A percentile compares a stretch with the other conserved stretches of the same genome.
These are phyloP conservation scores for Drosophila suboccidentalis DNA, from an alignment of 2,888 invertebrate genomes.

Conservation along the genomic window DNA sequence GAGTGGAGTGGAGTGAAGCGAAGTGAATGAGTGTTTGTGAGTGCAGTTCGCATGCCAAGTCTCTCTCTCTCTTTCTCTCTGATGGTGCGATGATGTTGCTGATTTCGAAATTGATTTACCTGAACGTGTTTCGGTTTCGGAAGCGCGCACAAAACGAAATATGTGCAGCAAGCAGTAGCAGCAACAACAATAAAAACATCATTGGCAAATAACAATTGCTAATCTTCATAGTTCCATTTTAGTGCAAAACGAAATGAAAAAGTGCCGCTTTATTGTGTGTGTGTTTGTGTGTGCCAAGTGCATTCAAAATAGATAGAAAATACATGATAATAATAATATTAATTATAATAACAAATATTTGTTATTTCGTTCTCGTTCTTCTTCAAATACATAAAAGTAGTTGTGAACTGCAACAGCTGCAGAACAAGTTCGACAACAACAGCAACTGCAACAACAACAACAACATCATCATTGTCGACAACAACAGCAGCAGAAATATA, in stretches of 20 bases:
- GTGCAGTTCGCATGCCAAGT: slow-evolving; percentile 50
- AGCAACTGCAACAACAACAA: slow-evolving; percentile 24
- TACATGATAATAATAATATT: slow-evolving; percentile 29
- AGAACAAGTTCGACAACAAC: slow-evolving; percentile 37
- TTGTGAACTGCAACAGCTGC: slow-evolving; percentile 64
- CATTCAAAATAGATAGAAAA: slow-evolving; percentile 47
- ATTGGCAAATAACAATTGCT: slow-evolving; percentile 26
- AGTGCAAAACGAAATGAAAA: slow-evolving; percentile 50
- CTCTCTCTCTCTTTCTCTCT: slow-evolving; percentile 23
- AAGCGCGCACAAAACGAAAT: slow-evolving; percentile 57
- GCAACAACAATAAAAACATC: slow-evolving; percentile 43
- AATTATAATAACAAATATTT: slow-evolving; percentile 23
- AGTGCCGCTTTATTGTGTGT: slow-evolving; percentile 38
- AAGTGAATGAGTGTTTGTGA: slow-evolving; percentile 40
- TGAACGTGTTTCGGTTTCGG: slow-evolving; percentile 67
- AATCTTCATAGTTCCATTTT: slow-evolving; percentile 23
- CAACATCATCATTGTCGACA: slow-evolving; percentile 10
- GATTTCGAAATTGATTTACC: slow-evolving; percentile 76
- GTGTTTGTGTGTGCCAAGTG: slow-evolving; percentile 46
- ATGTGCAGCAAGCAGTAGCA: slow-evolving; percentile 49
- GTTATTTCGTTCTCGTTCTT: slow-evolving; percentile 28
- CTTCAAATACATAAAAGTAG: slow-evolving; percentile 37
- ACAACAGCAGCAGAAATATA: slow-evolving; percentile 18
- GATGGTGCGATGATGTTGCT: slow-evolving; percentile 52
- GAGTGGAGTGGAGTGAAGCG: slow-evolving; percentile 28